Evolutionary conservation across 2,113 vertebrate genomes (phyloP), one percentile per base, ranked within the genome.

Genomic region (Gnathonemus echidnorhynchus): DNA sequence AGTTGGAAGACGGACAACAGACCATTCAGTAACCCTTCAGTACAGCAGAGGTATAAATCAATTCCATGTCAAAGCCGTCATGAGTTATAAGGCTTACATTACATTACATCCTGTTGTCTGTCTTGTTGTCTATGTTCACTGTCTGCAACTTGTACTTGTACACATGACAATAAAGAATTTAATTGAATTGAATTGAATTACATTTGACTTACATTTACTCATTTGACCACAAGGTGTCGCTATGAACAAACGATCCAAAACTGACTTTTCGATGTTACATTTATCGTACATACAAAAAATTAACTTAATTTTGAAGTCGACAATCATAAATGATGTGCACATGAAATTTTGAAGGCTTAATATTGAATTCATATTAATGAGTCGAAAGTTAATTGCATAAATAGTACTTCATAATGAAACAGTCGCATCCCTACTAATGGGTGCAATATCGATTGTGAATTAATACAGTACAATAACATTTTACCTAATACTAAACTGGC

Each of bases 191-290:
- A 35, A 35, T 35, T 35, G 35, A 35, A 35, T 35, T 35, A 35
- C 35, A 80, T 42, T 80, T 80, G 13, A 80, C 35, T 39, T 42
- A 80, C 35, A 17, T 80, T 80, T 80, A 80, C 35, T 80, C 35
- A 42, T 80, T 80, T 80, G 2, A 39, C 70, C 88, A 89, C 88
- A 80, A 74, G 88, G 31, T 89, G 88, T 80, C 88, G 70, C 88
- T 19, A 35, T 70, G 15, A 83, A 70, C 88, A 80, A 89, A 31
- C 46, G 49, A 85, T 85, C 21, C 21, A 11, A 85, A 48, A 48
- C 42, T 24, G 21, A 45, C 45, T 46, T 24, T 3, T 21, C 45
- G 35, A 6, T 7, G 35, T 77, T 77, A 39, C 35, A 39, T 39
- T 35, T 80, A 35, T 80, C 35, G 35, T 70, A 31, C n/a, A 31